Base-by-base conservation (phyloP, 2,888 invertebrate species). In the Orchesellides sinensis region DNA sequence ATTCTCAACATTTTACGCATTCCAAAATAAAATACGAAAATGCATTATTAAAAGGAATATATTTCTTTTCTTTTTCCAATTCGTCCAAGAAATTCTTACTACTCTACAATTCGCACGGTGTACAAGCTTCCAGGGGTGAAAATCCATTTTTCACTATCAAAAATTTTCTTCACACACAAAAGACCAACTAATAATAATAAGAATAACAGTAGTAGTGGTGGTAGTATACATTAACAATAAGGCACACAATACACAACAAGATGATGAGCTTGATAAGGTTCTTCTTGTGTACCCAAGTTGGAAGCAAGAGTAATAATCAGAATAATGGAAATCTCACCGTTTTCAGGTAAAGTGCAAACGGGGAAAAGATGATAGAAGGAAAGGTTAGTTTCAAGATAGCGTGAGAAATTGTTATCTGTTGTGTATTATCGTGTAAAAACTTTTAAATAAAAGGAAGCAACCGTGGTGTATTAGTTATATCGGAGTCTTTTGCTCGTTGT, bases 101-200 rank as follows among this genome's bases (percentile, higher is more conserved):
- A 65, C 27, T 65, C 47, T 12, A 59, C 72, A 74, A 72, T 81
- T 73, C 80, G 73, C 73, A 73, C 80, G 73, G 72, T 81, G 45
- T 73, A 68, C 80, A 81, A 73, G 80, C 21, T 25, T 81, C 80
- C 80, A 81, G 80, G 65, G 61, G 80, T 68, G 80, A 81, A 81
- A 81, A 81, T 19, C 68, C 80, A 81, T 81, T 81, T 81, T 81
- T 81, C 80, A 81, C 80, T 59, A 81, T 81, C 80, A 80, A 65
- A 81, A 45, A 35, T 49, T 70, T 56, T 70, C 70, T 32, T 70
- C 52, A 21, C 23, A 63, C 35, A 66, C 77, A 49, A 68, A 75
- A 59, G 66, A 25, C 10, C 17, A 35, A 19, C 45, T 54, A 27
- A 35, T 14, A 21, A 47, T 32, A 61, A 75, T 29, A 56, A 66